These are phyloP conservation scores for Temnothorax curvispinosus DNA, from an alignment of 1,140 invertebrate genomes.

Conservation along the genomic window DNA sequence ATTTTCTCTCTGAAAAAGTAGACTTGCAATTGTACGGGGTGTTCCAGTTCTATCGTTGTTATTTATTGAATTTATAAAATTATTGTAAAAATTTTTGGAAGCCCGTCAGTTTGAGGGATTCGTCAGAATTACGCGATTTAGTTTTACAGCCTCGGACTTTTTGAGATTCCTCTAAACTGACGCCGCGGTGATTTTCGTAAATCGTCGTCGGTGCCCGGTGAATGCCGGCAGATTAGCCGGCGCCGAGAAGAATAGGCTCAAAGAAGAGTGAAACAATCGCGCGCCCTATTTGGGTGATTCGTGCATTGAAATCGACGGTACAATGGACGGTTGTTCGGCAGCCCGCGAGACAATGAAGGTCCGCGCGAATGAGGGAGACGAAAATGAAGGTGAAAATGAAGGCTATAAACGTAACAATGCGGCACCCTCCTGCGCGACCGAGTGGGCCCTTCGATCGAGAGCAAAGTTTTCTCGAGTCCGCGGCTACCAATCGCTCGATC, in stretches of 20 bases:
- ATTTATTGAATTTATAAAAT: neutral
- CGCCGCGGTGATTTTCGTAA: conserved; percentile 14
- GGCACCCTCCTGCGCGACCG: conserved; percentile 77
- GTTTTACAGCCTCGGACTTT: neutral
- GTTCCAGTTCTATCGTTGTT: neutral
- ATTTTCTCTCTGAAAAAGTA: neutral
- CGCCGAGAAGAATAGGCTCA: conserved; percentile 52
- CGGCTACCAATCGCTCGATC: conserved; percentile 25
- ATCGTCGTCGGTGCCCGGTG: conserved; percentile 37
- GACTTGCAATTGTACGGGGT: neutral
- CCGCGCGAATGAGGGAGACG: conserved; percentile 52
- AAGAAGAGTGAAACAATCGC: conserved; percentile 70
- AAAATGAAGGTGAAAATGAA: conserved; percentile 63
- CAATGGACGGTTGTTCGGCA: conserved; percentile 61
- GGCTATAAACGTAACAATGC: conserved; percentile 69
- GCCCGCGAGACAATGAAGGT: conserved; percentile 69
- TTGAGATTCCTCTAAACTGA: conserved; percentile 7
- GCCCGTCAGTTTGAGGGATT: neutral
- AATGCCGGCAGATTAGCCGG: conserved; percentile 56
- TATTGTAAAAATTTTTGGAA: neutral
- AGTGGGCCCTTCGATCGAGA: conserved; percentile 61
- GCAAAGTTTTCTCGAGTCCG: conserved; percentile 58
- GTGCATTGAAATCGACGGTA: conserved; percentile 67
- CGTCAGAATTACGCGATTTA: neutral
- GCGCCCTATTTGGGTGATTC: conserved; percentile 65